A percentile compares a stretch with the other conserved stretches of the same genome.
Evolutionary conservation across 1,140 invertebrate genomes (phyloP).

Genomic region (Pteromalus puparum): DNA sequence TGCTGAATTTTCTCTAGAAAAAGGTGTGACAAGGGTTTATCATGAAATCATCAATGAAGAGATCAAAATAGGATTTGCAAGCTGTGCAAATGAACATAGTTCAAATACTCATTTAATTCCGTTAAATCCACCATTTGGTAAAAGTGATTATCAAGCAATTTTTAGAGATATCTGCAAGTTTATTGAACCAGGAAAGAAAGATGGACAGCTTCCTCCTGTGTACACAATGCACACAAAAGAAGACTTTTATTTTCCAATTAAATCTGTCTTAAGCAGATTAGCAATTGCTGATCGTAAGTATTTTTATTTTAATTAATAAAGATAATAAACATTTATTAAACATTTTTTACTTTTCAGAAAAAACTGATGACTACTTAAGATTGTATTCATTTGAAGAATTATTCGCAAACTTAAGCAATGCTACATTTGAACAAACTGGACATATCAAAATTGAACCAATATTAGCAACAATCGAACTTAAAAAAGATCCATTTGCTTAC

Average conservation of each 20-base stretch:
- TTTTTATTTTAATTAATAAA: slow-evolving; percentile 10
- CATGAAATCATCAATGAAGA: slow-evolving; percentile 74
- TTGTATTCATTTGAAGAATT: slow-evolving; percentile 77
- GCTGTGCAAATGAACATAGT: slow-evolving; percentile 72
- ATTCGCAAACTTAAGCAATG: slow-evolving; percentile 73
- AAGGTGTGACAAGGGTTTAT: slow-evolving; percentile 75
- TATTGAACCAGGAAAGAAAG: slow-evolving; percentile 58
- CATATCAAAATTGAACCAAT: slow-evolving; percentile 66
- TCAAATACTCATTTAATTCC: slow-evolving; percentile 74
- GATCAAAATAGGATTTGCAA: slow-evolving; percentile 75
- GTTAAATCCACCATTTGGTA: slow-evolving; percentile 61
- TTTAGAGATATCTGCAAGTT: slow-evolving; percentile 70
- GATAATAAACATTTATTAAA: neutral
- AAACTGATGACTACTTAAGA: slow-evolving; percentile 64
- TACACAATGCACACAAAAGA: slow-evolving; percentile 69
- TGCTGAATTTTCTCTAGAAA: slow-evolving; percentile 72
- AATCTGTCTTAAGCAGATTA: slow-evolving; percentile 70
- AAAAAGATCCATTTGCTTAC: slow-evolving; percentile 75
- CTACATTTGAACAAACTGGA: slow-evolving; percentile 52
- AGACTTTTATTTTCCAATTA: slow-evolving; percentile 46
- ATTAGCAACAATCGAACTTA: slow-evolving; percentile 71
- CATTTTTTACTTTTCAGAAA: slow-evolving; percentile 49
- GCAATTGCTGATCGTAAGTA: slow-evolving; percentile 64
- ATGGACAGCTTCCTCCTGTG: slow-evolving; percentile 69
- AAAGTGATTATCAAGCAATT: slow-evolving; percentile 59